Evolutionary conservation across 1,140 invertebrate species (phyloP).

Genomic region (Delia radicum): DNA sequence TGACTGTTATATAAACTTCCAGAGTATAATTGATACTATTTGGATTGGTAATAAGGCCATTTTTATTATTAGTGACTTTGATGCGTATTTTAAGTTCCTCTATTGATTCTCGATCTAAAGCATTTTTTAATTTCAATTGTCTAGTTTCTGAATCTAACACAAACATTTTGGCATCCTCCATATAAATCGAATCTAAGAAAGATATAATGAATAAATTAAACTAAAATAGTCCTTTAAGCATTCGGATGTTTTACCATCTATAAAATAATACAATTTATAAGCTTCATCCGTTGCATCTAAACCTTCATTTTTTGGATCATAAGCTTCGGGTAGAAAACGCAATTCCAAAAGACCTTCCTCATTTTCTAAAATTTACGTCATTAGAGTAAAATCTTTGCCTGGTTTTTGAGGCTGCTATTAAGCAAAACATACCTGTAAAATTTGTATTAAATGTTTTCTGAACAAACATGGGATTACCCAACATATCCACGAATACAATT

Average conservation of each 20-base stretch:
- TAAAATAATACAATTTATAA: conserved; percentile 58
- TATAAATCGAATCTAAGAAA: background rate
- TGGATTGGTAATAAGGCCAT: conserved; percentile 29
- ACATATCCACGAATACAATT: conserved; percentile 56
- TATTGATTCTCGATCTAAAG: conserved; percentile 31
- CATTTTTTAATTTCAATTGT: background rate
- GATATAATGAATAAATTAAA: background rate
- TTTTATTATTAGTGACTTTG: conserved; percentile 53
- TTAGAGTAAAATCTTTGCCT: background rate
- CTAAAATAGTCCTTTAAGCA: background rate
- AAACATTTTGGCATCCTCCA: background rate
- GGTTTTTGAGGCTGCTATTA: background rate
- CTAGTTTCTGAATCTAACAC: background rate
- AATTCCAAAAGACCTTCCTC: conserved; percentile 50
- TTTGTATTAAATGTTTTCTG: conserved; percentile 30
- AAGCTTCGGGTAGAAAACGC: conserved; percentile 49
- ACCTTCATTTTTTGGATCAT: conserved; percentile 56
- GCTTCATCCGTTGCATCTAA: conserved; percentile 40
- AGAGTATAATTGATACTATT: conserved; percentile 33
- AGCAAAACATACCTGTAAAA: conserved; percentile 32
- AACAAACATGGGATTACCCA: conserved; percentile 52
- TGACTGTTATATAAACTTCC: conserved; percentile 21
- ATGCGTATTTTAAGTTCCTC: conserved; percentile 49
- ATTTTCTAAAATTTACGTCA: conserved; percentile 49
- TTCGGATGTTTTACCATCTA: conserved; percentile 49